phyloP scores from a whole-genome alignment of 92 coral and sea anemone genomes.

The Parazoanthus swiftii region DNA sequence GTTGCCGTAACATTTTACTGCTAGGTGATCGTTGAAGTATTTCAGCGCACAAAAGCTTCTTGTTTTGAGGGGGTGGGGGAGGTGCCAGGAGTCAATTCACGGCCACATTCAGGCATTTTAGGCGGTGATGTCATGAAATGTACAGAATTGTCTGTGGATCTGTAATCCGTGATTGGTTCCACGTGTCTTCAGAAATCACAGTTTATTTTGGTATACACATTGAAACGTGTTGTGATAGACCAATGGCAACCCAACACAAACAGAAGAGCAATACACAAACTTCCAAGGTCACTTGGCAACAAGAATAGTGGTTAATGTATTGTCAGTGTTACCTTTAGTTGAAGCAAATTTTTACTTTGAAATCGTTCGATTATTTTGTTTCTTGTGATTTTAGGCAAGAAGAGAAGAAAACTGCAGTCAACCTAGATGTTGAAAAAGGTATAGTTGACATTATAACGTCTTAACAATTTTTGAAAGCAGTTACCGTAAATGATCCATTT shows the following conservation, averaged over 20 bases:
- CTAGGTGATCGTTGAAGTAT: no score
- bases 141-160: background rate
- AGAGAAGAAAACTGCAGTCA: constrained; percentile 6
- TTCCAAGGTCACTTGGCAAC: no score
- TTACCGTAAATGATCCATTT: no score
- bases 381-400: constrained; percentile 14
- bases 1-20: no score
- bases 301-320: no score
- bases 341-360: background rate
- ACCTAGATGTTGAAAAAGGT: constrained; percentile 28
- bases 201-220: background rate
- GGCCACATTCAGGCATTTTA: background rate
- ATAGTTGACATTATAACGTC: background rate
- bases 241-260: background rate
- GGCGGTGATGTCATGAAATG: background rate
- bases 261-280: background rate
- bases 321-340: background rate
- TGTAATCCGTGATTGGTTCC: background rate
- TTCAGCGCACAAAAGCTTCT: no score
- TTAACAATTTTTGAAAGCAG: no score
- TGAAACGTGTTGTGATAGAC: background rate
- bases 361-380: background rate
- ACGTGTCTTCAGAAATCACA: background rate
- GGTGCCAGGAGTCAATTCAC: no score
- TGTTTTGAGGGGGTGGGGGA: no score